Evolutionary conservation across 2,888 invertebrate species (phyloP).

Genomic region (Morpho helenor): DNA sequence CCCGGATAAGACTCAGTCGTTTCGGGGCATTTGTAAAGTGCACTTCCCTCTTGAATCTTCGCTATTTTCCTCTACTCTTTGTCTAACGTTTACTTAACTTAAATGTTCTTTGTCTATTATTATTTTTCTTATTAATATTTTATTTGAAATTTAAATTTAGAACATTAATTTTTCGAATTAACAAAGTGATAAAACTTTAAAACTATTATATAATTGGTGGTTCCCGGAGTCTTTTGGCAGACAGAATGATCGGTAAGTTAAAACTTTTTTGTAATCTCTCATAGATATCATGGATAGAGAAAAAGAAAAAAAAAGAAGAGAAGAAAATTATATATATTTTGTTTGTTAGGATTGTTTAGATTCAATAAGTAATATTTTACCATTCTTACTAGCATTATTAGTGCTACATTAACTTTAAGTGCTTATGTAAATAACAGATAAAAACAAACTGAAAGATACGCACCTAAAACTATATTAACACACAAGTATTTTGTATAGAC

Average conservation of each 20-base stretch:
- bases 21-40: constrained; percentile 57
- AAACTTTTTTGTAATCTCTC: constrained; percentile 24
- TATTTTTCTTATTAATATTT: constrained; percentile 5
- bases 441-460: no score
- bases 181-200: constrained; percentile 49
- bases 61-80: constrained; percentile 16
- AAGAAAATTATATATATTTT: no score
- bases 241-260: constrained; percentile 69
- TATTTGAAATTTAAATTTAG: constrained; percentile 2
- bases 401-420: no score
- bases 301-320: no score
- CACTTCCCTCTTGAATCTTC: constrained; percentile 40
- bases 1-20: constrained; percentile 67
- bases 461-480: no score
- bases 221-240: constrained; percentile 47
- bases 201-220: constrained; percentile 54
- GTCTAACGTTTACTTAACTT: constrained; percentile 16
- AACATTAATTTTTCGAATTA: background rate
- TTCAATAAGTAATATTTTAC: no score
- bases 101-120: constrained; percentile 9
- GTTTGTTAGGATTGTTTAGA: no score
- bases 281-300: constrained; percentile 1
- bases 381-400: no score
- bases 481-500: no score
- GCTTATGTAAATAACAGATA: no score